Evolutionary conservation across 1,140 invertebrate species (phyloP).

Genomic region (Aphaenogaster floridana): DNA sequence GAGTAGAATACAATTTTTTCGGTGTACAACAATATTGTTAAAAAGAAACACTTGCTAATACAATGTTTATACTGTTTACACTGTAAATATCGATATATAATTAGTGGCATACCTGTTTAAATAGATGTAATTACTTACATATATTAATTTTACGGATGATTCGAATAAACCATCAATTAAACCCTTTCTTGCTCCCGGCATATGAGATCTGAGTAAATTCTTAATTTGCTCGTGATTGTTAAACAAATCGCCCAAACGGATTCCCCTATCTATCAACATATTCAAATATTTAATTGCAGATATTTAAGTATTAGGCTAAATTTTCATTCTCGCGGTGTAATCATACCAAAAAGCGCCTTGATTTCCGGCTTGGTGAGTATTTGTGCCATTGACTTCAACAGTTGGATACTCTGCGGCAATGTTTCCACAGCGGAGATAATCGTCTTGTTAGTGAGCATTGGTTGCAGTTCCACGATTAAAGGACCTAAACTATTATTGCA

Average conservation of each 20-base stretch:
- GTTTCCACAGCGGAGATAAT: conserved; percentile 86
- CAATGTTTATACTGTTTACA: no score
- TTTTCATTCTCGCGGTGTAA: conserved; percentile 42
- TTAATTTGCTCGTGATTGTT: conserved; percentile 85
- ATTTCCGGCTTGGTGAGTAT: conserved; percentile 88
- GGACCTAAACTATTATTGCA: conserved; percentile 82
- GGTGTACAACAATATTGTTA: no score
- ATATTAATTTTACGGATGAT: conserved; percentile 87
- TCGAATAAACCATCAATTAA: conserved; percentile 85
- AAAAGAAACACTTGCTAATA: no score
- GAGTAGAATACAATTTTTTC: no score
- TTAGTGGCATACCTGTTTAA: neutral
- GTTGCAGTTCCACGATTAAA: conserved; percentile 85
- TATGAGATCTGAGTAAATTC: conserved; percentile 80
- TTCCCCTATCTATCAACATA: conserved; percentile 85
- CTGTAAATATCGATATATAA: neutral
- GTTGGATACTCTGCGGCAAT: conserved; percentile 88
- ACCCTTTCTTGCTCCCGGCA: conserved; percentile 82
- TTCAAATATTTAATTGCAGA: conserved; percentile 34
- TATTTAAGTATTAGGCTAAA: neutral
- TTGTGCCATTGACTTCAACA: conserved; percentile 88
- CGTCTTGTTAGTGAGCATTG: conserved; percentile 85
- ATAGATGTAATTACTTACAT: conserved; percentile 83
- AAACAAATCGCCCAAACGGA: conserved; percentile 87
- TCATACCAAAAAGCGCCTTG: conserved; percentile 87